These are phyloP conservation scores for Pseudomyrmex concolor DNA, from an alignment of 1,140 invertebrate genomes.

Conservation along the genomic window DNA sequence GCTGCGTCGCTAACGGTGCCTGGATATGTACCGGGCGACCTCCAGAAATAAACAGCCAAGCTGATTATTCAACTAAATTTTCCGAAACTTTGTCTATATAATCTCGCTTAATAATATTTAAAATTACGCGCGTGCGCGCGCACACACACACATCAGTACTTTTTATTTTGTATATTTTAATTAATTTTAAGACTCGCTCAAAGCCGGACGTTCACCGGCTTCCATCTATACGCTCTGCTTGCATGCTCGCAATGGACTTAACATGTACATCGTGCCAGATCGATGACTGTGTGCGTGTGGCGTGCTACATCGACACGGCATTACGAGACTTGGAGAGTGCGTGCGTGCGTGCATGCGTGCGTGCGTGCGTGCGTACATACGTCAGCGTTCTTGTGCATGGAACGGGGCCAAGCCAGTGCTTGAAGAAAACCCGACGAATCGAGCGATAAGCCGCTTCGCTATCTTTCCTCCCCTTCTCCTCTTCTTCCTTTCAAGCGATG, in stretches of 20 bases:
- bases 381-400: slow-evolving; percentile 28
- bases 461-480: neutral
- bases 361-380: neutral
- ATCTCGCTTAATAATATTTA: neutral
- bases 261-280: slow-evolving; percentile 14
- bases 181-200: slow-evolving; percentile 11
- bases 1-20: no score
- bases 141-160: no score
- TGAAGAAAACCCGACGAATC: slow-evolving; percentile 48
- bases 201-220: neutral
- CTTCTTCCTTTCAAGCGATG: neutral
- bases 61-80: no score
- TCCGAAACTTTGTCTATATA: no score
- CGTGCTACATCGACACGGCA: neutral
- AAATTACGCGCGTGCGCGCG: neutral
- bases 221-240: neutral
- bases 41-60: no score
- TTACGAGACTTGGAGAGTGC: slow-evolving; percentile 1
- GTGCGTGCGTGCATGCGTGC: neutral
- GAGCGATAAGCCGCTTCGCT: slow-evolving; percentile 19
- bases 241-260: slow-evolving; percentile 13
- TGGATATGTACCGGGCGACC: no score
- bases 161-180: neutral
- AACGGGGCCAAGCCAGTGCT: slow-evolving; percentile 52
- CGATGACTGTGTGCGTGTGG: slow-evolving; percentile 31